These are phyloP conservation scores for Alaudala cheleensis DNA, from an alignment of 2,113 vertebrate species.

Conservation along the genomic window DNA sequence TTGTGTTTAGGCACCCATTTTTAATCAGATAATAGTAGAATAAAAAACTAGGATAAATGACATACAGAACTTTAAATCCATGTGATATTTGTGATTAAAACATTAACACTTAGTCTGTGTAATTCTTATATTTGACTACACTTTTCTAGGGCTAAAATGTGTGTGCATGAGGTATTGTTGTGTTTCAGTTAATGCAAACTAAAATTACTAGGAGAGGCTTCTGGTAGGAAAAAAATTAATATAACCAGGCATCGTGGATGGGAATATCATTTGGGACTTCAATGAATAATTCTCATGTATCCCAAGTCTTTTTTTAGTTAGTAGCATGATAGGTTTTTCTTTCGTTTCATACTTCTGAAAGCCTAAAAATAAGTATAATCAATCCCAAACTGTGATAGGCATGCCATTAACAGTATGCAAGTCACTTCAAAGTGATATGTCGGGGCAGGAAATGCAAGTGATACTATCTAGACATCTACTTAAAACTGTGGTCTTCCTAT, in stretches of 20 bases:
- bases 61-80: neutral
- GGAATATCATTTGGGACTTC: neutral
- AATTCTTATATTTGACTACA: neutral
- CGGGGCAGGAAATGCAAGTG: neutral
- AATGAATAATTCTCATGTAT: neutral
- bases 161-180: neutral
- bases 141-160: neutral
- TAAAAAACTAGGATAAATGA: neutral
- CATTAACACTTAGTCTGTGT: neutral
- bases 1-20: neutral
- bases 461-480: neutral
- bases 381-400: neutral
- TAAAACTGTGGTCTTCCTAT: neutral
- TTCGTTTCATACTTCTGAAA: neutral
- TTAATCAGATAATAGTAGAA: neutral
- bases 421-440: neutral
- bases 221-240: neutral
- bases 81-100: neutral
- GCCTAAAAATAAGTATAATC: neutral
- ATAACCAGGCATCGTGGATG: neutral
- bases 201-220: slow-evolving; percentile 5
- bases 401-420: neutral
- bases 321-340: neutral
- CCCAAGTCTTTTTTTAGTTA: neutral
- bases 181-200: neutral